phyloP scores from a whole-genome alignment of 1,140 invertebrate species.

The Triops longicaudatus region DNA sequence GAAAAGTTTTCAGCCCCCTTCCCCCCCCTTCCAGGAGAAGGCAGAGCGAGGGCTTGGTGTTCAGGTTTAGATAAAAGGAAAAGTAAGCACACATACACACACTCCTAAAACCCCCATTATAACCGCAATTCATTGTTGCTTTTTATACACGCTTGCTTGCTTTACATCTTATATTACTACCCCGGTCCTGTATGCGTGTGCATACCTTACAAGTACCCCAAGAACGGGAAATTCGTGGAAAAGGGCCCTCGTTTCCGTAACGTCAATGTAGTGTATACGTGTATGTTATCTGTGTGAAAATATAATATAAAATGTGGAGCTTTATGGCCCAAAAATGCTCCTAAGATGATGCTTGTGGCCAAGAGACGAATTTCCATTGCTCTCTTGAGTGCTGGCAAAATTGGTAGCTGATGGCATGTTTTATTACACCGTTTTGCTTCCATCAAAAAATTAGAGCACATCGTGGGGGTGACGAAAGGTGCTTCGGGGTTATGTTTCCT shows the following conservation, averaged over 20 bases:
- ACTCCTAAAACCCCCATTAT: not conserved
- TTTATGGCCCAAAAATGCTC: constrained; percentile 1
- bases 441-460: constrained; percentile 8
- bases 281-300: not conserved
- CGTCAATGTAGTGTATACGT: not conserved
- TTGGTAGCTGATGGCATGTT: not conserved
- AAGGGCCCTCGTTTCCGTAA: not conserved
- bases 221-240: not conserved
- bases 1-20: not conserved
- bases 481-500: not conserved
- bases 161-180: not conserved
- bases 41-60: not conserved
- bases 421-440: not conserved
- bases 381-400: constrained; percentile 6
- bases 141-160: not conserved
- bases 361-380: not conserved
- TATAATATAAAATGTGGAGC: not conserved
- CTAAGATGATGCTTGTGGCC: not conserved
- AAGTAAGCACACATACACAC: not conserved
- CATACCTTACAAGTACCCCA: not conserved
- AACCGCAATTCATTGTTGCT: not conserved
- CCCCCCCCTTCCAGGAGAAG: no score
- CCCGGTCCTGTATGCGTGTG: no score
- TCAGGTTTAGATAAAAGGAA: not conserved
- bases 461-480: constrained; percentile 7